phyloP scores from a whole-genome alignment of 2,888 invertebrate genomes.

The Scaptomyza tumidula region DNA sequence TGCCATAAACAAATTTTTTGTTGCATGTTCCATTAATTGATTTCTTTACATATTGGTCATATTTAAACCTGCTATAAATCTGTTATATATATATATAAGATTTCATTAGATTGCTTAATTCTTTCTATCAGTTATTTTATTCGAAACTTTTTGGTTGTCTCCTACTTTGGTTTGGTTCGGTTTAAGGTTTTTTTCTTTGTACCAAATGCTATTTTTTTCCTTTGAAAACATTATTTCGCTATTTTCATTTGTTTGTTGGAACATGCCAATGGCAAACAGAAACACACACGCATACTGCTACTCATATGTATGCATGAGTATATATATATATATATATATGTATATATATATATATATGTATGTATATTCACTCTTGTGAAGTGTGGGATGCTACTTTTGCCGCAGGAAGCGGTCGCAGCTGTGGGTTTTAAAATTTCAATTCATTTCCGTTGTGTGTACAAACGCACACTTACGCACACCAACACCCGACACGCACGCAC shows the following conservation, averaged over 20 bases:
- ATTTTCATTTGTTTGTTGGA: slow-evolving; percentile 33
- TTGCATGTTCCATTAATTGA: slow-evolving; percentile 15
- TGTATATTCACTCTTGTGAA: slow-evolving; percentile 22
- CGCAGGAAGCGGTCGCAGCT: slow-evolving; percentile 82
- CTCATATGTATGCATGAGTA: too few species aligned
- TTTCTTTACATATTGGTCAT: neutral
- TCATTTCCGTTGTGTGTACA: slow-evolving; percentile 76
- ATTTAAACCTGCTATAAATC: too few species aligned
- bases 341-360: slow-evolving; percentile 6
- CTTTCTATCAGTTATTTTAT: too few species aligned
- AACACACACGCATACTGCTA: slow-evolving; percentile 12
- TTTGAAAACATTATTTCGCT: neutral
- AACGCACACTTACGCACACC: slow-evolving; percentile 53
- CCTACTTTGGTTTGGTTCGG: too few species aligned
- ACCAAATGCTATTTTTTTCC: too few species aligned
- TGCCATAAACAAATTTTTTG: slow-evolving; percentile 8
- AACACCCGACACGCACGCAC: slow-evolving; percentile 9
- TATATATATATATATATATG: slow-evolving; percentile 34
- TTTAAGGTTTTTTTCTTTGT: too few species aligned
- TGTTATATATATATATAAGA: too few species aligned
- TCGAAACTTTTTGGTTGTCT: too few species aligned
- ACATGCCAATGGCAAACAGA: slow-evolving; percentile 29
- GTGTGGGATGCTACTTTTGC: slow-evolving; percentile 76
- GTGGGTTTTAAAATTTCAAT: slow-evolving; percentile 81
- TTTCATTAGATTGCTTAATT: too few species aligned